A percentile compares a stretch with the other conserved stretches of the same genome.
Conservation (phyloP, 2,888 invertebrate genomes). For the Leptopterna dolabrata region DNA sequence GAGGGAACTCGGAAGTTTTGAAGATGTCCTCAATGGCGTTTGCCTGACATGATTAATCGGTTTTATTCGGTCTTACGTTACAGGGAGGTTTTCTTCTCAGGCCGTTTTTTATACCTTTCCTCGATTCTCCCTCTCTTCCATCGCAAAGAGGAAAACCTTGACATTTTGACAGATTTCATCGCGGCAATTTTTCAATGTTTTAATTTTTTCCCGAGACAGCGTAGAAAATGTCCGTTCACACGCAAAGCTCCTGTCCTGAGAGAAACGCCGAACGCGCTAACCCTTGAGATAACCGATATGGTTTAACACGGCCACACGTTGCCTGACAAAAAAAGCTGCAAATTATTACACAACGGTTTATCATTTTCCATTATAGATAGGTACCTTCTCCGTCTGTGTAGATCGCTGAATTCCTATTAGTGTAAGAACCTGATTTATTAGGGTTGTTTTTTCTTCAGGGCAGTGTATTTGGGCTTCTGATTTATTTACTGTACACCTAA, state of each 20-base stretch:
- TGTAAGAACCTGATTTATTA: too few species aligned
- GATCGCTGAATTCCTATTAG: too few species aligned
- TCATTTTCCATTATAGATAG: too few species aligned
- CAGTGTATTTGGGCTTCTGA: too few species aligned
- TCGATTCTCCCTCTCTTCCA: background rate
- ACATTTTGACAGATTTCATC: background rate
- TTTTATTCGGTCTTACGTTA: background rate
- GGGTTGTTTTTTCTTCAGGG: too few species aligned
- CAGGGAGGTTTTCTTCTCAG: background rate
- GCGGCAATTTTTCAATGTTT: background rate
- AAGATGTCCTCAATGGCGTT: background rate
- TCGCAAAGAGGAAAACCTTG: background rate
- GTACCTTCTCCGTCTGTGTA: too few species aligned
- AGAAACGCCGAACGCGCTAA: too few species aligned
- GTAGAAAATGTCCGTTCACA: background rate
- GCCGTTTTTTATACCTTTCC: background rate
- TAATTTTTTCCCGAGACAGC: background rate
- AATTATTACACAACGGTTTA: too few species aligned
- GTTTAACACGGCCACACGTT: too few species aligned
- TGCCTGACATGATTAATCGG: background rate
- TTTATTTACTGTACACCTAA: too few species aligned
- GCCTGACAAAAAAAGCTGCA: too few species aligned
- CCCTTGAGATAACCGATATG: too few species aligned
- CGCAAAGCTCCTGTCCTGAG: background rate
- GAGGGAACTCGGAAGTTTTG: background rate